Evolutionary conservation across 1,140 invertebrate genomes (phyloP).

Genomic region (Procambarus clarkii): DNA sequence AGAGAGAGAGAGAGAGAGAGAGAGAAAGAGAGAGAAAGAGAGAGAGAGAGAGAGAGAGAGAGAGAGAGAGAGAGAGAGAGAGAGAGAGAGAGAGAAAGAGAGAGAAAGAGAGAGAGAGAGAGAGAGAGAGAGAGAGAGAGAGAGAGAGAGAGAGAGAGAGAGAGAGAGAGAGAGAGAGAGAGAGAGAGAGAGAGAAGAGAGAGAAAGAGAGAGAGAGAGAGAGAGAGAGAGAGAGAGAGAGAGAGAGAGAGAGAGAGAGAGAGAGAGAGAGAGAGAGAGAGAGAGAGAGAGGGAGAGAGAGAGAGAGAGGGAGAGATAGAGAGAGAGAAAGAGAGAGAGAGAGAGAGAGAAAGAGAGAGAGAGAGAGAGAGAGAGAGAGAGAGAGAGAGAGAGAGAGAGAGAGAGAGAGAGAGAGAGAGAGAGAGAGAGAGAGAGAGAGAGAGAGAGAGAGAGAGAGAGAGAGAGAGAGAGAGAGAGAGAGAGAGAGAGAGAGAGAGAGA

Average conservation of each 20-base stretch:
- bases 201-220: too few species aligned
- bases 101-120: slow-evolving; percentile 9
- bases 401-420: too few species aligned
- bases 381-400: slow-evolving; percentile 10
- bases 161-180: too few species aligned
- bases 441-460: too few species aligned
- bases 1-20: too few species aligned
- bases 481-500: neutral
- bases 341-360: slow-evolving; percentile 13
- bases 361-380: slow-evolving; percentile 15
- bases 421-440: too few species aligned
- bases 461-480: too few species aligned
- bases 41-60: too few species aligned
- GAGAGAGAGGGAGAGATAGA: neutral
- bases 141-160: too few species aligned
- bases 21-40: slow-evolving; percentile 10
- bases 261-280: neutral
- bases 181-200: slow-evolving; percentile 9
- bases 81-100: slow-evolving; percentile 9
- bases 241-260: neutral
- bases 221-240: neutral
- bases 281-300: neutral
- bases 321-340: neutral
- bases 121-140: too few species aligned
- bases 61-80: slow-evolving; percentile 2